Evolutionary conservation across 1,140 invertebrate genomes (phyloP), one percentile per base, ranked within the genome.

Genomic region (Spodoptera litura): DNA sequence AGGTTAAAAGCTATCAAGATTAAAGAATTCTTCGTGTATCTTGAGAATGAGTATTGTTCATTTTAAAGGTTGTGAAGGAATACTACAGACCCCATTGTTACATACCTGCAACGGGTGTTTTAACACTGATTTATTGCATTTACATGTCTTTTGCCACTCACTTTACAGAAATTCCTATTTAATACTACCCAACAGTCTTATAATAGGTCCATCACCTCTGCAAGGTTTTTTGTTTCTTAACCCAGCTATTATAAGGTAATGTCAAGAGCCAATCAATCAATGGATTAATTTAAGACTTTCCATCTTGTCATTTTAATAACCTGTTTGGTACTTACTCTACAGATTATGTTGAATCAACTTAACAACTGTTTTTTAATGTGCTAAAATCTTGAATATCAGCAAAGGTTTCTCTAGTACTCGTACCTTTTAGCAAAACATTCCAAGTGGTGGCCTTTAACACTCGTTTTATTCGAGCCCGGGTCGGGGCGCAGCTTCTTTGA

Each of bases 391-490:
- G 55, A 68, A 56, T 77, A 58, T 62, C 52, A 56, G 61, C 31
- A 74, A 72, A 64, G 12, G 64, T 78, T 76, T 72, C 61, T 68
- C 49, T 68, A 52, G 64, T 68, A 53, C 64, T 55, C 77, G 53
- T 77, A 78, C 58, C 75, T 81, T 78, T 81, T 78, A 81, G 70
- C 59, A 76, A 78, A 81, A 81, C 74, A 81, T 68, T 74, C 71
- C 51, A 72, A 81, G 71, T 73, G 68, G 78, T 76, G 78, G 78
- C 72, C 78, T 87, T 85, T 85, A 86, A 84, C 85, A 88, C 86
- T 87, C 81, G 83, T 81, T 86, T 85, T 85, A 82, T 83, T 74
- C 72, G 80, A 78, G 72, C 58, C 58, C 75, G 80, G 79, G 77
- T 52, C 72, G 75, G 76, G 49, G 59, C 72, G 62, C 62, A 79